Evolutionary conservation across 2,888 invertebrate genomes (phyloP), one percentile per base, ranked within the genome.

Genomic region (Sialis lutaria): DNA sequence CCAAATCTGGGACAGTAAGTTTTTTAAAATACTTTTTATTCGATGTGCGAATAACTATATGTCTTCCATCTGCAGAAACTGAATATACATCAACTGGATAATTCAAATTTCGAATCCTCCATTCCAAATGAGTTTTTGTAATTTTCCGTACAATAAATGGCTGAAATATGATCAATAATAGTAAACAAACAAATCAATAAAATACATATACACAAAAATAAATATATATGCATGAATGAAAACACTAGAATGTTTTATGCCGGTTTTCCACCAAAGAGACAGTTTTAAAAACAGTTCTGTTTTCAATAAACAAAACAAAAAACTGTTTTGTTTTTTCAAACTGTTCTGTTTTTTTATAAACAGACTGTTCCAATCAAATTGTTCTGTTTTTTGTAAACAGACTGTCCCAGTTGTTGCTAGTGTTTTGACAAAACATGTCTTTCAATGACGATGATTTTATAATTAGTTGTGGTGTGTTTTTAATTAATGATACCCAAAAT

Each of bases 1-100:
- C 71, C 42, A 87, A 62, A 57, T 87, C 88, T 7, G 82, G 82
- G 32, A 85, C 67, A 34, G 62, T 57, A 7, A 88, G 66, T 54
- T 75, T 77, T 58, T 87, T 88, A 56, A 72, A 88, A 64, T 85
- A 88, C 54, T 88, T 88, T 58, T 85, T 87, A 61, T 88, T 88
- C 4, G 71, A 75, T 8, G 88, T 88, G 48, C 79, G 71, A 4
- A 88, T 73, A 30, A 77, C 65, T 46, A 88, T 74, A 48, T 68
- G 69, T 50, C 72, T 77, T 51, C 70, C 64, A 50, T 82, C 76
- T 1, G 75, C 79, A 45, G 69, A 73, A 2, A 88, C 76, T 2
- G 74, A 73, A 60, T 84, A 88, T 0, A 75, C 75, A 53, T 80
- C 75, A 50, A 81, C 67, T 0, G 82, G 71, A 63, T 84, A 87